phyloP scores from a whole-genome alignment of 2,113 vertebrate species.

The Cettia cetti region DNA sequence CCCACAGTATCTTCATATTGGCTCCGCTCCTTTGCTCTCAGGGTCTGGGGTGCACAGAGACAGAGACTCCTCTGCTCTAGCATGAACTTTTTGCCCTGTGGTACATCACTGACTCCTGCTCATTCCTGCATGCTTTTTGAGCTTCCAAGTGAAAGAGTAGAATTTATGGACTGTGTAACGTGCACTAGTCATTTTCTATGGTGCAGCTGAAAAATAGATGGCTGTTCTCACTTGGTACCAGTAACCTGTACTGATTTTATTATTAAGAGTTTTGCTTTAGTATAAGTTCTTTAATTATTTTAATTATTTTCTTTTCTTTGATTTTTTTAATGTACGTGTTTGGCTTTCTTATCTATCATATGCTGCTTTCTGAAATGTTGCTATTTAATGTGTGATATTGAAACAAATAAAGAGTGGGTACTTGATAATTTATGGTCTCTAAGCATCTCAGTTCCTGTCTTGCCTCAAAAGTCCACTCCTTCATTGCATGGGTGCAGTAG shows the following conservation, averaged over 20 bases:
- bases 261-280: not conserved
- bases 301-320: not conserved
- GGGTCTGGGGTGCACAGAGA: not conserved
- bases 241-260: not conserved
- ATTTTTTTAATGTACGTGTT: not conserved
- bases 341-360: not conserved
- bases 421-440: not conserved
- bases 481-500: not conserved
- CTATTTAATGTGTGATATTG: not conserved
- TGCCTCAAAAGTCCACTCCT: not conserved
- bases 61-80: not conserved
- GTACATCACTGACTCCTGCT: not conserved
- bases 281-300: not conserved
- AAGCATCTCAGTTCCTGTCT: not conserved
- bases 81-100: not conserved
- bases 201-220: not conserved
- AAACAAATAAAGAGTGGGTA: not conserved
- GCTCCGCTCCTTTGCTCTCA: not conserved
- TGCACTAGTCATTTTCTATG: not conserved
- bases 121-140: not conserved
- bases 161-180: rapidly evolving
- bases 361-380: not conserved
- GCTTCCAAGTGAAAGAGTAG: not conserved
- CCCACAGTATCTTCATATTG: not conserved
- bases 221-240: not conserved